Percentiles rank a stretch among this genome's conserved stretches.
These are phyloP conservation scores for Alethe diademata DNA, from an alignment of 2,113 vertebrate species.

Conservation along the genomic window DNA sequence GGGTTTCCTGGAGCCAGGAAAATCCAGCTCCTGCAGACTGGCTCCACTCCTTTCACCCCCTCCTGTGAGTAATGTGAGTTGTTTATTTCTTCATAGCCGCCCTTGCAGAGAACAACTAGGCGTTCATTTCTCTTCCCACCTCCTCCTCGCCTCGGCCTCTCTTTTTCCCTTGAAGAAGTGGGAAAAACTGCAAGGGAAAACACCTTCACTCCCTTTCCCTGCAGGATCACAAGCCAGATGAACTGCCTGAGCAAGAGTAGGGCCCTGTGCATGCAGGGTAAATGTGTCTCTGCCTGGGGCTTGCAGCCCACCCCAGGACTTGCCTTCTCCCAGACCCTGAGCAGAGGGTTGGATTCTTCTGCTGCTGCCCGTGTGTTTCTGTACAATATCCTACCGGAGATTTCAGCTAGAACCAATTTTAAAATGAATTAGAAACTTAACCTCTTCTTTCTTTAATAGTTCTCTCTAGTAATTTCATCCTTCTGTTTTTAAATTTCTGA, in stretches of 20 bases:
- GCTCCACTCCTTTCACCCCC: constrained; percentile 30
- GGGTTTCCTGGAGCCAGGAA: constrained; percentile 27
- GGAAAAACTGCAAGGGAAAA: neutral
- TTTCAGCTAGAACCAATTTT: neutral
- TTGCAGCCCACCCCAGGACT: neutral
- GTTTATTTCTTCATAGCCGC: constrained; percentile 46
- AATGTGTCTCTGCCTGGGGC: neutral
- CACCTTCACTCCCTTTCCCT: neutral
- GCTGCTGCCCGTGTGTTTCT: neutral
- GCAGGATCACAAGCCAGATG: neutral
- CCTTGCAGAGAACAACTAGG: constrained; percentile 23
- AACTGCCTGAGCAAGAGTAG: neutral
- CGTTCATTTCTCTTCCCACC: neutral
- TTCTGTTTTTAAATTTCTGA: neutral
- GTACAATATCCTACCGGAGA: neutral
- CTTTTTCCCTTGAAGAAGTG: neutral
- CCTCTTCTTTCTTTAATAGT: neutral
- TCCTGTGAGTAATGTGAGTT: constrained; percentile 35
- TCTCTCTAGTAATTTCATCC: neutral
- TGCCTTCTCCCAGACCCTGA: neutral
- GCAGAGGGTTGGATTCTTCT: neutral
- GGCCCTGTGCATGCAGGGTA: neutral
- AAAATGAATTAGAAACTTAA: neutral
- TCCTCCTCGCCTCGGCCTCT: neutral
- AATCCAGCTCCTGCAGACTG: constrained; percentile 13